Conservation (phyloP, 2,113 vertebrate genomes). For the Psilopogon haemacephalus region DNA sequence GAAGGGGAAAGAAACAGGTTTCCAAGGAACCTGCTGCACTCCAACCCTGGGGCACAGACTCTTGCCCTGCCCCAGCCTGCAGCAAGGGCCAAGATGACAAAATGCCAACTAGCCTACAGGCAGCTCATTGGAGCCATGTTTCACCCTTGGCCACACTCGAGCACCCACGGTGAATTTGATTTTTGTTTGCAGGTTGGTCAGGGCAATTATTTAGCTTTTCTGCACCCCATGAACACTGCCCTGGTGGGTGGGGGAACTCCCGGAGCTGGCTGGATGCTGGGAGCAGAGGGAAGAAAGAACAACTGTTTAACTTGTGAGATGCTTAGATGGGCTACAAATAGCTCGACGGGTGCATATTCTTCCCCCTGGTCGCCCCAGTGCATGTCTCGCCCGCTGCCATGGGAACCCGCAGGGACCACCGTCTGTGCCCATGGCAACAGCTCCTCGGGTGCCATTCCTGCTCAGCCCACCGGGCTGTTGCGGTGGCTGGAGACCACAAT, state of each 20-base stretch:
- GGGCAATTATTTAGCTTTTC: background rate
- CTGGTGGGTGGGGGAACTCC: background rate
- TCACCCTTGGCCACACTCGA: background rate
- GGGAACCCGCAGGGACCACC: constrained; percentile 75
- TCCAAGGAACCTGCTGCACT: background rate
- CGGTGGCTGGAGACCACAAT: background rate
- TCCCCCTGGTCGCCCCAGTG: background rate
- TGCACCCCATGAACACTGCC: rapidly evolving
- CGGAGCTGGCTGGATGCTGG: background rate
- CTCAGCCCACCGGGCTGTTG: background rate
- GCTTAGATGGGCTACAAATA: constrained; percentile 54
- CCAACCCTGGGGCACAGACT: background rate
- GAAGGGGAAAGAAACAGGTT: background rate
- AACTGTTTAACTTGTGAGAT: constrained; percentile 59
- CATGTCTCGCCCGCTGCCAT: constrained; percentile 72
- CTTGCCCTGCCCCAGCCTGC: background rate
- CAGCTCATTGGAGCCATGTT: background rate
- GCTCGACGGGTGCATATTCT: constrained; percentile 7
- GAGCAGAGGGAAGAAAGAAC: constrained; percentile 1
- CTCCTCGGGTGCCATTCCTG: constrained; percentile 76
- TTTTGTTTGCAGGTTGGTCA: background rate
- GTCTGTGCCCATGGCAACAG: constrained; percentile 73
- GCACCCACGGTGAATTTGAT: background rate
- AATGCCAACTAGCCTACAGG: background rate
- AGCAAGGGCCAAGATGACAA: background rate